Evolutionary conservation across 2,113 vertebrate species (phyloP).

Genomic region (Cebus imitator): DNA sequence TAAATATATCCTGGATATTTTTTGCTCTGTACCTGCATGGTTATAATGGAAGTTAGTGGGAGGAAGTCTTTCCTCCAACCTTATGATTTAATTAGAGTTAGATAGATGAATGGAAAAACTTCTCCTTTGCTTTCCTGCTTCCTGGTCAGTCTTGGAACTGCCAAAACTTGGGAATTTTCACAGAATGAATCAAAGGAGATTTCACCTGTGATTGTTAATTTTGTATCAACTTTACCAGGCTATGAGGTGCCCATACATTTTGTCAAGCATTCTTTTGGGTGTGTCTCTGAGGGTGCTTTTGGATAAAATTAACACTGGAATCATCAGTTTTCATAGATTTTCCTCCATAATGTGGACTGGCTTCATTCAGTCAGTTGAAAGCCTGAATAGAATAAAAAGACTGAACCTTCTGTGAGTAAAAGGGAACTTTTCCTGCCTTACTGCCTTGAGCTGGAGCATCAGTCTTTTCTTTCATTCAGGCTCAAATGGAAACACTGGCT

Average conservation of each 20-base stretch:
- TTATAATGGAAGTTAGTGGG: not conserved
- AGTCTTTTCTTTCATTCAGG: not conserved
- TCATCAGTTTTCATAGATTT: not conserved
- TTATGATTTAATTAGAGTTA: not conserved
- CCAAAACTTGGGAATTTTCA: not conserved
- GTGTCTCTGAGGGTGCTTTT: not conserved
- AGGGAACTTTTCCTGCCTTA: not conserved
- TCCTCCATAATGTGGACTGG: not conserved
- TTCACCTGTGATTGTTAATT: not conserved
- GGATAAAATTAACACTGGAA: not conserved
- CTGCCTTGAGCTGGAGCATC: not conserved
- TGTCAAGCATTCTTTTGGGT: not conserved
- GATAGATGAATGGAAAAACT: not conserved
- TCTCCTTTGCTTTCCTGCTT: not conserved
- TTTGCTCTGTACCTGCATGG: not conserved
- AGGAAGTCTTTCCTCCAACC: not conserved
- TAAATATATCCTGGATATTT: not conserved
- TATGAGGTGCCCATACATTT: not conserved
- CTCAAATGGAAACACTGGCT: not conserved
- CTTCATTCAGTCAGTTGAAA: not conserved
- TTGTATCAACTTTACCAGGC: not conserved
- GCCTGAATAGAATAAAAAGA: not conserved
- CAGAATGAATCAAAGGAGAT: slow-evolving; percentile 1
- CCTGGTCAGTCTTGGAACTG: not conserved
- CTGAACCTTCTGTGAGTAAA: not conserved